phyloP scores from a whole-genome alignment of 2,113 vertebrate species.

The Myotis brandtii region DNA sequence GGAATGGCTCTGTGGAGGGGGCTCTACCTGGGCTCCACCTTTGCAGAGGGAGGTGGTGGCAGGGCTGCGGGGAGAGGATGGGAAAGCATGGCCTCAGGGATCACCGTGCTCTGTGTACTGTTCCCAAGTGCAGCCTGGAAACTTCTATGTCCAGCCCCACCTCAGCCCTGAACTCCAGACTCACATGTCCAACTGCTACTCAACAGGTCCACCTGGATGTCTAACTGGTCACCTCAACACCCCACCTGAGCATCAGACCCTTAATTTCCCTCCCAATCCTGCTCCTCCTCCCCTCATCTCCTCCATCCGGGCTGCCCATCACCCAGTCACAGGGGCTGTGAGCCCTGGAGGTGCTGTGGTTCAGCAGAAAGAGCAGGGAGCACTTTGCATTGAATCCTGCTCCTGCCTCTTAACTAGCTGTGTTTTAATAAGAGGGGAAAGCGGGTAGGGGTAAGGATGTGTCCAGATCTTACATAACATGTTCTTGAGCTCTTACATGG shows the following conservation, averaged over 20 bases:
- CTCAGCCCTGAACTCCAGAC: neutral
- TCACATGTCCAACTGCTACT: neutral
- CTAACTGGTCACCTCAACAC: neutral
- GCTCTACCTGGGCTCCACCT: no score
- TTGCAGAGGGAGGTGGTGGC: neutral
- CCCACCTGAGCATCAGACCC: neutral
- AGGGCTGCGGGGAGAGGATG: neutral
- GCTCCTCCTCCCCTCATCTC: no score
- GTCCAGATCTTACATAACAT: no score
- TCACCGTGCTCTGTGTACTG: neutral
- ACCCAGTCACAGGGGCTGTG: fast-evolving
- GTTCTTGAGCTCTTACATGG: neutral
- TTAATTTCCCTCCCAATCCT: neutral
- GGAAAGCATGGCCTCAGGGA: neutral
- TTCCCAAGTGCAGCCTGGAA: neutral
- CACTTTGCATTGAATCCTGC: neutral
- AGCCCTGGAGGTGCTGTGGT: neutral
- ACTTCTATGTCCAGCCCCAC: neutral
- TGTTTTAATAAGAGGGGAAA: neutral
- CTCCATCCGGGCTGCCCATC: no score
- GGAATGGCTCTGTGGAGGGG: neutral
- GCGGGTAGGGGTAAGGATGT: no score
- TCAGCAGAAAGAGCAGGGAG: neutral
- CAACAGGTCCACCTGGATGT: neutral
- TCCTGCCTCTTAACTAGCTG: neutral